phyloP scores from a whole-genome alignment of 2,888 invertebrate genomes.

The Drosophila algonquin region DNA sequence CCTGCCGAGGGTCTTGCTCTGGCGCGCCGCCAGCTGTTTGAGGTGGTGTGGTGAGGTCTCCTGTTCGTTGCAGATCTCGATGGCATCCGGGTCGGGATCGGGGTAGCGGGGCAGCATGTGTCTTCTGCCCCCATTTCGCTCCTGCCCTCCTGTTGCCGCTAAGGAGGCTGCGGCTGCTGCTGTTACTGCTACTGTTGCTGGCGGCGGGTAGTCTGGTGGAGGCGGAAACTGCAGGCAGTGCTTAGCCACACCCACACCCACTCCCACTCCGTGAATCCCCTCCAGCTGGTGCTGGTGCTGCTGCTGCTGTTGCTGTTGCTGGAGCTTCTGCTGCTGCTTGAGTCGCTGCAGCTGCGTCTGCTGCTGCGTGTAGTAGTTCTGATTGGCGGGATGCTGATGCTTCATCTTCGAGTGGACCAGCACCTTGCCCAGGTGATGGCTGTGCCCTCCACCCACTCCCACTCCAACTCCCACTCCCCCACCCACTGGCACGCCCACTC shows the following conservation, averaged over 20 bases:
- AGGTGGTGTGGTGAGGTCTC: constrained; percentile 53
- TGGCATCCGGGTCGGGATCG: constrained; percentile 82
- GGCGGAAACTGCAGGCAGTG: constrained; percentile 87
- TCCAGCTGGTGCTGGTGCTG: constrained; percentile 51
- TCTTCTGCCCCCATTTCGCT: constrained; percentile 50
- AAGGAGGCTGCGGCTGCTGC: constrained; percentile 36
- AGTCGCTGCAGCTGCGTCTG: constrained; percentile 67
- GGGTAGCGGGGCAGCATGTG: constrained; percentile 79
- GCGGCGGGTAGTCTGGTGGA: constrained; percentile 87
- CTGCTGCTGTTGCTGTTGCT: constrained; percentile 54
- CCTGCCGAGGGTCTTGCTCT: constrained; percentile 59
- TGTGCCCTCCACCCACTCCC: constrained; percentile 36
- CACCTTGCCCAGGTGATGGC: constrained; percentile 26
- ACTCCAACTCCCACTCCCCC: constrained; percentile 26
- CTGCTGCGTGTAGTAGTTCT: constrained; percentile 71
- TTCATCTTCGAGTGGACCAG: constrained; percentile 51
- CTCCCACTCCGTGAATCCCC: constrained; percentile 41
- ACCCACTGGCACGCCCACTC: constrained; percentile 25
- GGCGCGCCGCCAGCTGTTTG: constrained; percentile 52
- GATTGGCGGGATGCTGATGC: constrained; percentile 69
- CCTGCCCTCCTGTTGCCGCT: constrained; percentile 31
- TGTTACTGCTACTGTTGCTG: constrained; percentile 46
- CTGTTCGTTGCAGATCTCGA: constrained; percentile 83
- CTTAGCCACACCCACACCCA: constrained; percentile 54
- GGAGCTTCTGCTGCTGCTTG: constrained; percentile 64